Percentiles rank a stretch among this genome's conserved stretches.
phyloP scores from a whole-genome alignment of 2,888 invertebrate species.

The Oxytorus armatus region DNA sequence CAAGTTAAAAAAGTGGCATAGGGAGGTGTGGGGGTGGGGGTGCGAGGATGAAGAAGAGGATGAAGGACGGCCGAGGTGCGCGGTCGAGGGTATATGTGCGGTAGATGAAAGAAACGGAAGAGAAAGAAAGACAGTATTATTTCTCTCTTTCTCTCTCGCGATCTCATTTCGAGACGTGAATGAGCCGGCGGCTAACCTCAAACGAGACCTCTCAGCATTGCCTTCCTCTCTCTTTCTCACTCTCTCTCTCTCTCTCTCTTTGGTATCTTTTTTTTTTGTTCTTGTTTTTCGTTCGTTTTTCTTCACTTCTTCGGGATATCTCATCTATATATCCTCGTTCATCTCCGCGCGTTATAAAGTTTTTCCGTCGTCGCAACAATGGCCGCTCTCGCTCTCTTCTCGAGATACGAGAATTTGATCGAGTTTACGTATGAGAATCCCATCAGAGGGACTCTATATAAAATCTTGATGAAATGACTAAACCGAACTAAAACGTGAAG shows the following conservation, averaged over 20 bases:
- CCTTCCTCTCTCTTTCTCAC: slow-evolving; percentile 53
- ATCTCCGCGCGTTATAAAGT: slow-evolving; percentile 52
- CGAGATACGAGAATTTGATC: slow-evolving; percentile 44
- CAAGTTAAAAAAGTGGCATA: slow-evolving; percentile 22
- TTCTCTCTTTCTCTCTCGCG: slow-evolving; percentile 55
- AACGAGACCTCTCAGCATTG: slow-evolving; percentile 76
- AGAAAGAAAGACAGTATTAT: slow-evolving; percentile 59
- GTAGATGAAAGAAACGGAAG: slow-evolving; percentile 64
- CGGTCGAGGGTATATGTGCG: slow-evolving; percentile 46
- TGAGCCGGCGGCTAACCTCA: slow-evolving; percentile 83
- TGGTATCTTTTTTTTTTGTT: slow-evolving; percentile 35
- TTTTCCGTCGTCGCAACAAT: slow-evolving; percentile 65
- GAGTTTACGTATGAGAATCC: slow-evolving; percentile 1
- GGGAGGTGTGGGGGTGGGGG: slow-evolving; percentile 9
- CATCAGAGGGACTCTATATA: slow-evolving; percentile 11
- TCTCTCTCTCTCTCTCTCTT: slow-evolving; percentile 50
- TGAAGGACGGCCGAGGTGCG: slow-evolving; percentile 21
- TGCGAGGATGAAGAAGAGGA: slow-evolving; percentile 14
- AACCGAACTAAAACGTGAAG: not conserved
- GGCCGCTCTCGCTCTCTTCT: no score
- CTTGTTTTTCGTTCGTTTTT: slow-evolving; percentile 57
- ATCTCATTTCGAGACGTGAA: slow-evolving; percentile 79
- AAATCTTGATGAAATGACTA: slow-evolving; percentile 3
- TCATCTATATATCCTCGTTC: slow-evolving; percentile 54
- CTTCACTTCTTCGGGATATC: slow-evolving; percentile 46